Percentiles rank a stretch among this genome's conserved stretches.
Conservation (phyloP, 2,888 invertebrate species). For the Philereme transversata region DNA sequence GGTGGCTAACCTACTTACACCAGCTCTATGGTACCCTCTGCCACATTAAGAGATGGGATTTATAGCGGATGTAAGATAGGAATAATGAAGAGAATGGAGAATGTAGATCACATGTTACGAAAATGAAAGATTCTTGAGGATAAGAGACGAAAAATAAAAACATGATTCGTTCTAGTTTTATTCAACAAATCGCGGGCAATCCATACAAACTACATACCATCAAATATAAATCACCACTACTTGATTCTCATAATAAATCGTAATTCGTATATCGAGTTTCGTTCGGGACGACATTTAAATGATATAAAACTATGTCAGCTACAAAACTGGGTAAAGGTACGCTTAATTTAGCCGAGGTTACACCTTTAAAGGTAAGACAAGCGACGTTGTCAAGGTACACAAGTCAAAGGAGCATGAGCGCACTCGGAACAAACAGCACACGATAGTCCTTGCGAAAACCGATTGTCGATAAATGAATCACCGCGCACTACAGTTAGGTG, state of each 20-base stretch:
- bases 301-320: constrained; percentile 59
- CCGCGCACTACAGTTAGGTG: constrained; percentile 72
- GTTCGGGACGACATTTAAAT: constrained; percentile 85
- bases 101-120: no score
- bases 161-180: constrained; percentile 30
- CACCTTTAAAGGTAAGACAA: constrained; percentile 76
- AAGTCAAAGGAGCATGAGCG: constrained; percentile 50
- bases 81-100: no score
- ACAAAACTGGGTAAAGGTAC: constrained; percentile 75
- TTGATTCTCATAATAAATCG: constrained; percentile 87
- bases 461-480: constrained; percentile 72
- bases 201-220: constrained; percentile 14
- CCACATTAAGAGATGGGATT: background rate
- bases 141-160: constrained; percentile 33
- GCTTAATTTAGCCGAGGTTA: constrained; percentile 71
- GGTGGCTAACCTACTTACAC: constrained; percentile 55
- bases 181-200: constrained; percentile 18
- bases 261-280: constrained; percentile 87
- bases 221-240: constrained; percentile 87
- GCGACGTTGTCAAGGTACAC: constrained; percentile 76
- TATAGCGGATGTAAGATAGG: background rate
- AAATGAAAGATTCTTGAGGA: no score
- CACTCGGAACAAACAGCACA: constrained; percentile 68
- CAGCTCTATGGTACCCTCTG: constrained; percentile 7
- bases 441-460: constrained; percentile 60